phyloP scores from a whole-genome alignment of 2,888 invertebrate species.

The Metalampra italica region DNA sequence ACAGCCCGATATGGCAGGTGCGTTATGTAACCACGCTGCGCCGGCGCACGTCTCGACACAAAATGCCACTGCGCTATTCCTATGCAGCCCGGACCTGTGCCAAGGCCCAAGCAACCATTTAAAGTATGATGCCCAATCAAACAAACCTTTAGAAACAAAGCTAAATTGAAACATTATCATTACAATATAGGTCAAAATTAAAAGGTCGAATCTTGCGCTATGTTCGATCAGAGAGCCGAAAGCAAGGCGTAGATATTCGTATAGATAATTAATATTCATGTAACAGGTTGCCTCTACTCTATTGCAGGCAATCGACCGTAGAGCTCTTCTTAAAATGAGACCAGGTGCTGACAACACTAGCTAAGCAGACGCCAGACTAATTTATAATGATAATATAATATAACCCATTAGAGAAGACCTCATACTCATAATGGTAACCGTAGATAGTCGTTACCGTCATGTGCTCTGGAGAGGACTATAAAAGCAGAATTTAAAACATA shows the following conservation, averaged over 20 bases:
- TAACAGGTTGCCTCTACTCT: too few relatives aligned
- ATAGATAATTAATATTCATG: too few relatives aligned
- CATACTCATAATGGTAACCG: constrained; percentile 62
- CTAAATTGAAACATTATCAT: constrained; percentile 24
- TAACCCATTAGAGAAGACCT: constrained; percentile 55
- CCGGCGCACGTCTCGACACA: constrained; percentile 47
- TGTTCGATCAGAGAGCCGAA: too few relatives aligned
- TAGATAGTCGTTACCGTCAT: constrained; percentile 56
- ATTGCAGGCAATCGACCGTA: background rate
- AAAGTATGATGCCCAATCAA: constrained; percentile 59
- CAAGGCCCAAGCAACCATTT: constrained; percentile 64
- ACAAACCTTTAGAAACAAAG: constrained; percentile 43
- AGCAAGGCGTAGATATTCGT: too few relatives aligned
- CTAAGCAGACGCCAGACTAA: constrained; percentile 52
- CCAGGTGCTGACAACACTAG: background rate
- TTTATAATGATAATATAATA: constrained; percentile 68
- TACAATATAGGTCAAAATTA: background rate
- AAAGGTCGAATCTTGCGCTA: constrained; percentile 10
- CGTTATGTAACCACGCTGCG: constrained; percentile 66
- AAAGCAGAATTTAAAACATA: constrained; percentile 52
- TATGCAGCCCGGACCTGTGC: constrained; percentile 52
- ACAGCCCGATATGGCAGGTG: constrained; percentile 74
- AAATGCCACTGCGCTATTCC: constrained; percentile 66
- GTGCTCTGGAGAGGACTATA: constrained; percentile 46
- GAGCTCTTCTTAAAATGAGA: background rate